A percentile compares a stretch with the other conserved stretches of the same genome.
These are phyloP conservation scores for Caenorhabditis inopinata DNA, from an alignment of 1,140 invertebrate genomes.

Conservation along the genomic window DNA sequence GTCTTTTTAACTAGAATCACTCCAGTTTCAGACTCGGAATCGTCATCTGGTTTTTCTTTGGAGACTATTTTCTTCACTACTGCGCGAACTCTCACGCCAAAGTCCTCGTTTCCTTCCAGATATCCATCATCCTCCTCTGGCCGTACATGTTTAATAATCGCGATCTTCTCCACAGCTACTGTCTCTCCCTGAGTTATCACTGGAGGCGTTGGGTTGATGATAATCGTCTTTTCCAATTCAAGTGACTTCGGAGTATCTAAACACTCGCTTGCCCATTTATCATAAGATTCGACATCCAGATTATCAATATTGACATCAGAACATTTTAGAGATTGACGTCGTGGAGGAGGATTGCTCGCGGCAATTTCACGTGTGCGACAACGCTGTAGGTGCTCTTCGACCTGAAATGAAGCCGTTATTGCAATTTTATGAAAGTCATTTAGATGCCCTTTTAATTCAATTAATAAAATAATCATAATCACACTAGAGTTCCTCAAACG, in stretches of 20 bases:
- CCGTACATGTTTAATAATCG: neutral
- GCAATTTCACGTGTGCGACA: neutral
- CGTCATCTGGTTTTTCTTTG: neutral
- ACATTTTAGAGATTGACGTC: constrained; percentile 19
- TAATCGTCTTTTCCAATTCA: neutral
- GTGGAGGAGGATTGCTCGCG: neutral
- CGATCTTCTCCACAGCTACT: neutral
- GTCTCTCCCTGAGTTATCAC: neutral
- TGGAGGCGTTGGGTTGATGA: neutral
- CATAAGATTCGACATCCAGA: neutral
- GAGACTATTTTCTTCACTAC: neutral
- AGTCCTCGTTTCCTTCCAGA: neutral
- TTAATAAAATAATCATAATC: no score
- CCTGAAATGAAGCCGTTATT: neutral
- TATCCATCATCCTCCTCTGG: constrained; percentile 2
- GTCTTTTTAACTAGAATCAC: neutral
- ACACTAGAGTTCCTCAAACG: no score
- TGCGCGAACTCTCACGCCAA: neutral
- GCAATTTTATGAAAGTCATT: no score
- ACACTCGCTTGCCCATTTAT: neutral
- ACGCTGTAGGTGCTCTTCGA: neutral
- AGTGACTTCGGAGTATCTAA: neutral
- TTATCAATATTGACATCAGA: neutral
- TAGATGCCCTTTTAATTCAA: no score
- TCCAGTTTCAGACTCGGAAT: constrained; percentile 1